Evolutionary conservation across 2,113 vertebrate genomes (phyloP).

Genomic region (Arothron firmamentum): DNA sequence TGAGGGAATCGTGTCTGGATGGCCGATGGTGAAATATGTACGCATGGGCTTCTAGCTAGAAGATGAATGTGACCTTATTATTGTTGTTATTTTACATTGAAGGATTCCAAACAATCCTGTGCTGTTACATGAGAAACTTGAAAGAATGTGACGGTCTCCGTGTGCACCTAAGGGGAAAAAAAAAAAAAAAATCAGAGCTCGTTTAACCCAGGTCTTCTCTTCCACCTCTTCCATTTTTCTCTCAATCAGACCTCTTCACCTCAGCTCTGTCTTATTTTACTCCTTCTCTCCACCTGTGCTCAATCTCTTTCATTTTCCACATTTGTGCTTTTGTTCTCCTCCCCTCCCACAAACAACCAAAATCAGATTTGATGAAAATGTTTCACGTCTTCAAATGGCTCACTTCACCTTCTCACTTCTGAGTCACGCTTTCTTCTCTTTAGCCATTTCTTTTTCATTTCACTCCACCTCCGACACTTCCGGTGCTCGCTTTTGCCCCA

Average conservation of each 20-base stretch:
- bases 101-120: too few species aligned
- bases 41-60: too few species aligned
- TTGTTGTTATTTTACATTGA: too few species aligned
- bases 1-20: background rate
- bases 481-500: background rate
- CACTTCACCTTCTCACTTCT: constrained; percentile 8
- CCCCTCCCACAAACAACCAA: background rate
- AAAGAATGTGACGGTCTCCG: too few species aligned
- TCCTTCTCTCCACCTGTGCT: constrained; percentile 27
- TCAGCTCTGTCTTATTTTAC: constrained; percentile 25
- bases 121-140: too few species aligned
- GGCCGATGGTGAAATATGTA: too few species aligned
- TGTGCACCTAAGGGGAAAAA: too few species aligned
- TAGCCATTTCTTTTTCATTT: constrained; percentile 17
- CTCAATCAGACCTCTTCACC: constrained; percentile 10
- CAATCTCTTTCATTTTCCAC: background rate
- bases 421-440: constrained; percentile 9
- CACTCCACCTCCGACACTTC: constrained; percentile 7
- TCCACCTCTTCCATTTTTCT: constrained; percentile 24
- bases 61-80: too few species aligned
- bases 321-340: background rate
- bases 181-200: background rate
- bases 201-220: background rate
- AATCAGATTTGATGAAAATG: background rate
- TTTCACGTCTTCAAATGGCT: background rate